Percentiles rank a stretch among this genome's conserved stretches.
phyloP scores from a whole-genome alignment of 2,797 vertebrate genomes.

The Okamejei kenojei region DNA sequence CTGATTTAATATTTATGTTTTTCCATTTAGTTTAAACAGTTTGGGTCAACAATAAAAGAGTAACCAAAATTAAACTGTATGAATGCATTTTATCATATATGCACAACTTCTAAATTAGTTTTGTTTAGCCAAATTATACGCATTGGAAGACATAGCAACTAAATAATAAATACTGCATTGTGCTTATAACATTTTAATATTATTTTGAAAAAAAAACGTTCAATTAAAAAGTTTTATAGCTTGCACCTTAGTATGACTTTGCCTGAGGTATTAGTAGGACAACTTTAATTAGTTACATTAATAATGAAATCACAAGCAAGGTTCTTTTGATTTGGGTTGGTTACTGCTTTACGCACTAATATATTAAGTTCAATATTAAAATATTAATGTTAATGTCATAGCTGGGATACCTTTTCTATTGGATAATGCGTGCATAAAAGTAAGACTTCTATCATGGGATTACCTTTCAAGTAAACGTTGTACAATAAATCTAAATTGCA shows the following conservation, averaged over 20 bases:
- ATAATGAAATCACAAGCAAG: background rate
- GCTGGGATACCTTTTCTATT: background rate
- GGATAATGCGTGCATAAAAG: background rate
- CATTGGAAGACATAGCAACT: background rate
- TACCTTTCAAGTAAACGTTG: slow-evolving; percentile 10
- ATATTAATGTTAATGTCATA: background rate
- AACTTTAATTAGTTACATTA: slow-evolving; percentile 20
- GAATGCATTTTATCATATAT: background rate
- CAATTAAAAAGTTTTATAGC: background rate
- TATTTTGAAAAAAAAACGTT: background rate
- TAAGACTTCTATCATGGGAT: background rate
- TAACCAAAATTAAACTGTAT: background rate
- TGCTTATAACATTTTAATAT: background rate
- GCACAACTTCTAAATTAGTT: background rate
- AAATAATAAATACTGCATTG: background rate
- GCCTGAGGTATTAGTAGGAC: background rate
- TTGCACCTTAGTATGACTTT: background rate
- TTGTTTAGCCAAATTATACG: background rate
- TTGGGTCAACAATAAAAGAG: background rate
- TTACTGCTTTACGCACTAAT: slow-evolving; percentile 18
- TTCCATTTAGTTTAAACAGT: background rate
- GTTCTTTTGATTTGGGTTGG: slow-evolving; percentile 20
- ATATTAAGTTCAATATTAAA: slow-evolving; percentile 22
- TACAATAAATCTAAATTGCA: slow-evolving; percentile 9
- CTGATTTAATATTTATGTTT: background rate